Conservation (phyloP, 2,888 invertebrate species). For the Alviniconcha strummeri region DNA sequence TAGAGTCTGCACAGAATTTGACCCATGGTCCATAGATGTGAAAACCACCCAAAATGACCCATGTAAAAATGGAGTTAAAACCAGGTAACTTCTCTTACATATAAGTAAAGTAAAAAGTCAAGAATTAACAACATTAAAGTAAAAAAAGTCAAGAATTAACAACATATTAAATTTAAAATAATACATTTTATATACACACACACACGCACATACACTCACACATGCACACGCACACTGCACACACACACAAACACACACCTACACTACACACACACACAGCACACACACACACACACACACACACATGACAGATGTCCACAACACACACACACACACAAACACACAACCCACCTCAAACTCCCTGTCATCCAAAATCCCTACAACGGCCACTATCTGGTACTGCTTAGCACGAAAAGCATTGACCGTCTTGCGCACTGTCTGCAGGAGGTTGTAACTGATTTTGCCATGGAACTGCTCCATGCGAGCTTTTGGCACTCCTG, state of each 20-base stretch:
- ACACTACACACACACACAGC: not conserved
- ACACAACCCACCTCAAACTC: slow-evolving; percentile 74
- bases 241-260: slow-evolving; percentile 35
- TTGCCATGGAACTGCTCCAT: slow-evolving; percentile 81
- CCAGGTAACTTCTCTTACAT: no score
- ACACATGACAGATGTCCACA: not conserved
- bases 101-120: slow-evolving; percentile 26
- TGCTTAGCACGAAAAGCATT: slow-evolving; percentile 87
- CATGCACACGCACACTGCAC: not conserved
- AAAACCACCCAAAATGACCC: no score
- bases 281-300: slow-evolving; percentile 17
- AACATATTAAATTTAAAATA: not conserved
- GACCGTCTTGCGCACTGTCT: slow-evolving; percentile 83
- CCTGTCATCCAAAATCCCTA: slow-evolving; percentile 83
- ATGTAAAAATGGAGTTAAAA: no score
- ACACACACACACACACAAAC: not conserved
- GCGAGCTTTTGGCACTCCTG: slow-evolving; percentile 83
- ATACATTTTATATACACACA: not conserved
- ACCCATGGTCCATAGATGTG: no score
- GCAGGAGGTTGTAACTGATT: slow-evolving; percentile 78
- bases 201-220: slow-evolving; percentile 6
- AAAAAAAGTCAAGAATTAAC: not conserved
- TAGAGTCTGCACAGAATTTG: no score
- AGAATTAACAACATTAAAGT: not conserved
- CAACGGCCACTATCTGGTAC: slow-evolving; percentile 89